Conservation (phyloP, 2,113 vertebrate genomes). For the Willisornis vidua region DNA sequence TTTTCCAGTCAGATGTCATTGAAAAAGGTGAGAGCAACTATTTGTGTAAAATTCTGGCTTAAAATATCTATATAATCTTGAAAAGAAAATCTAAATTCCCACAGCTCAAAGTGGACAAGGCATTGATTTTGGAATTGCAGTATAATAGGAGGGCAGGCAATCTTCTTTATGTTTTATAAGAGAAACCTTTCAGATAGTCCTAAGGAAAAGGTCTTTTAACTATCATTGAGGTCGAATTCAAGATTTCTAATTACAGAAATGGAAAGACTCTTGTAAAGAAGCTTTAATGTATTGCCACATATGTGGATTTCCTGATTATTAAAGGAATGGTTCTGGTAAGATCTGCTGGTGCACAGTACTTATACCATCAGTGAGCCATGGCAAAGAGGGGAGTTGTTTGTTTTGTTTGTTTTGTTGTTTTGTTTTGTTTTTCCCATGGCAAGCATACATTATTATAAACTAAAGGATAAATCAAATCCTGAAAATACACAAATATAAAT, state of each 20-base stretch:
- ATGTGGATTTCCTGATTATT: not conserved
- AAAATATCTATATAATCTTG: not conserved
- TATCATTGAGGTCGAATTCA: not conserved
- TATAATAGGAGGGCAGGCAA: not conserved
- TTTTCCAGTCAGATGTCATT: not conserved
- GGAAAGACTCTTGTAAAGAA: not conserved
- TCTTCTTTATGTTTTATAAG: not conserved
- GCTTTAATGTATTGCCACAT: rapidly evolving
- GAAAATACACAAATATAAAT: not conserved
- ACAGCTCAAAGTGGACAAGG: not conserved
- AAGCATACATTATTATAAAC: not conserved
- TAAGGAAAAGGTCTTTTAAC: not conserved
- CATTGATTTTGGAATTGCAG: not conserved
- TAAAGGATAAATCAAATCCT: not conserved
- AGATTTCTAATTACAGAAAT: not conserved
- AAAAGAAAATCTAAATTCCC: not conserved
- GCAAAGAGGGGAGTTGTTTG: not conserved
- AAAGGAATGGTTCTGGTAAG: not conserved
- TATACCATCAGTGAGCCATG: rapidly evolving
- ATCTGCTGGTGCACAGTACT: not conserved
- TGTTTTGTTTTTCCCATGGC: too few relatives aligned
- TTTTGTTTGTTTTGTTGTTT: not conserved
- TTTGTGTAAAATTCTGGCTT: not conserved
- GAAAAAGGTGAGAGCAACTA: not conserved
- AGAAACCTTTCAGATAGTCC: rapidly evolving